These are phyloP conservation scores for Psix sp. DNA, from an alignment of 1,140 invertebrate species.

Conservation along the genomic window DNA sequence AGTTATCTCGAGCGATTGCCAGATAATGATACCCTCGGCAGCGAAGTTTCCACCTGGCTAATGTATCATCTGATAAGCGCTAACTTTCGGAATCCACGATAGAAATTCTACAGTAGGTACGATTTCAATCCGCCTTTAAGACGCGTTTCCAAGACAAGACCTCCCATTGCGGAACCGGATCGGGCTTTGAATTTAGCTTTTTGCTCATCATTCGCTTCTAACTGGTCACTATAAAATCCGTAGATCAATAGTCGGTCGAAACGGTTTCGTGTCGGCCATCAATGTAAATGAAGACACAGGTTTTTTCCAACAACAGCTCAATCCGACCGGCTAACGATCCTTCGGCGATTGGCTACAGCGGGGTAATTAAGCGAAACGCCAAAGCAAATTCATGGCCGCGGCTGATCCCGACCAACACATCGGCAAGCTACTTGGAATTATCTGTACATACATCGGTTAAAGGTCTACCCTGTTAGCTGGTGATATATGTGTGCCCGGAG, in stretches of 20 bases:
- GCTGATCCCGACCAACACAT: slow-evolving; percentile 63
- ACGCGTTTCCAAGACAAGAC: no score
- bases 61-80: slow-evolving; percentile 8
- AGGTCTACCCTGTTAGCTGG: slow-evolving; percentile 58
- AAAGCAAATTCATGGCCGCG: slow-evolving; percentile 69
- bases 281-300: slow-evolving; percentile 43
- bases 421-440: slow-evolving; percentile 59
- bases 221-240: slow-evolving; percentile 7
- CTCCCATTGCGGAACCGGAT: no score
- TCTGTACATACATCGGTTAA: slow-evolving; percentile 45
- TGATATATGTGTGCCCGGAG: slow-evolving; percentile 71
- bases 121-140: no score
- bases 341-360: slow-evolving; percentile 59
- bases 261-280: slow-evolving; percentile 8
- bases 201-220: no score
- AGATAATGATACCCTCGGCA: slow-evolving; percentile 11
- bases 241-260: slow-evolving; percentile 22
- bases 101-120: no score
- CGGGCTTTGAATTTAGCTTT: no score
- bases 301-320: slow-evolving; percentile 29
- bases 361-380: slow-evolving; percentile 67
- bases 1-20: slow-evolving; percentile 28
- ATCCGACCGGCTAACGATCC: slow-evolving; percentile 56
- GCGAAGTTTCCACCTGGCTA: slow-evolving; percentile 2
- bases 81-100: no score